These are phyloP conservation scores for Sesamia inferens DNA, from an alignment of 2,888 invertebrate genomes.

Conservation along the genomic window DNA sequence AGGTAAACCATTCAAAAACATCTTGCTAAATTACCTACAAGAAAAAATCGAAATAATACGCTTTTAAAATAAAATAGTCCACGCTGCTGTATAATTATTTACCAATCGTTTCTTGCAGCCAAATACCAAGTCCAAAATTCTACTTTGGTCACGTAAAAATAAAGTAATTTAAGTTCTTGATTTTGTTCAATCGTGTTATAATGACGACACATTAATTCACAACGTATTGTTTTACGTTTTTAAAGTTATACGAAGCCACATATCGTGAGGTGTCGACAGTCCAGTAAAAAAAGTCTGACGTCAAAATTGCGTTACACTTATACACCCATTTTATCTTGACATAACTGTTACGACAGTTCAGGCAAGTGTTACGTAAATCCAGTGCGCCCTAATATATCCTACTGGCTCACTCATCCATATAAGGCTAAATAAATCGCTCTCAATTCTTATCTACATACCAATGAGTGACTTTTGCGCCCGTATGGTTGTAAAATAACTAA, in stretches of 20 bases:
- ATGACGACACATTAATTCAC: slow-evolving; percentile 61
- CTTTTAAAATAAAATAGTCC: slow-evolving; percentile 22
- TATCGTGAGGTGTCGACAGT: slow-evolving; percentile 62
- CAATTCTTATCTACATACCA: neutral
- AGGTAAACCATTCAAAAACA: neutral
- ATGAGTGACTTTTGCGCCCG: neutral
- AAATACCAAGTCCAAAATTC: slow-evolving; percentile 38
- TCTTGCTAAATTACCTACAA: slow-evolving; percentile 13
- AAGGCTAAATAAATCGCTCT: slow-evolving; percentile 7
- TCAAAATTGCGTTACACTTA: slow-evolving; percentile 57
- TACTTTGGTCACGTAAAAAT: slow-evolving; percentile 19
- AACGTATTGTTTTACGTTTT: slow-evolving; percentile 67
- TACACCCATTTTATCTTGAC: slow-evolving; percentile 50
- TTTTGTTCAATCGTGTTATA: slow-evolving; percentile 56
- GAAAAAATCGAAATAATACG: slow-evolving; percentile 21
- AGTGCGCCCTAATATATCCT: slow-evolving; percentile 45
- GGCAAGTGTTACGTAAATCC: slow-evolving; percentile 56
- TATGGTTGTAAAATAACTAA: neutral
- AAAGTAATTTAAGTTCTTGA: slow-evolving; percentile 37
- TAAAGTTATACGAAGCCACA: slow-evolving; percentile 49
- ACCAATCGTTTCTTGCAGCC: slow-evolving; percentile 49
- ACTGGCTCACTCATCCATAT: slow-evolving; percentile 8
- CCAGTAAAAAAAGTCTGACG: slow-evolving; percentile 51
- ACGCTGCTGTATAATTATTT: slow-evolving; percentile 45
- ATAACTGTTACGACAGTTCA: slow-evolving; percentile 52